Evolutionary conservation across 2,797 vertebrate species (phyloP).

Genomic region (Tinamus major): DNA sequence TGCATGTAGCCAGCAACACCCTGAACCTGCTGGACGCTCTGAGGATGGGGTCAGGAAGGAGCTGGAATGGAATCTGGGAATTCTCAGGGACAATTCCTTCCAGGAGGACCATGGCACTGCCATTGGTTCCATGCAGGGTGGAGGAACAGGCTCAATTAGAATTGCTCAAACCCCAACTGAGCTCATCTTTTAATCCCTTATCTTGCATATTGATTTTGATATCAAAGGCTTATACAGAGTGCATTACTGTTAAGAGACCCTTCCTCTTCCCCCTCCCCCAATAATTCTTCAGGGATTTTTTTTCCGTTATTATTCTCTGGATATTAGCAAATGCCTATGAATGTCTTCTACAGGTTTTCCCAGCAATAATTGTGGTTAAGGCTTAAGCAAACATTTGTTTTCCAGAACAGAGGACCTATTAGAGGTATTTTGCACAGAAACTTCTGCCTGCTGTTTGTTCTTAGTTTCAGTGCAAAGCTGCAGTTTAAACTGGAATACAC

Average conservation of each 20-base stretch:
- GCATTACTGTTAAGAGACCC: neutral
- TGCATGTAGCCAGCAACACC: neutral
- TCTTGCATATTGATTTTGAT: slow-evolving; percentile 65
- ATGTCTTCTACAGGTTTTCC: neutral
- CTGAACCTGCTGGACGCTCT: neutral
- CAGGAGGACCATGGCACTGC: neutral
- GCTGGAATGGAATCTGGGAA: neutral
- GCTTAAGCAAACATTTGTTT: neutral
- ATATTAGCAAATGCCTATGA: neutral
- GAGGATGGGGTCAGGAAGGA: neutral
- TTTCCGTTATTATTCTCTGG: neutral
- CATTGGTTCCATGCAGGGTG: slow-evolving; percentile 16
- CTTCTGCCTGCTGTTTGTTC: neutral
- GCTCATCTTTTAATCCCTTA: slow-evolving; percentile 35
- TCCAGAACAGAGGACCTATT: neutral
- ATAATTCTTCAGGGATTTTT: too few species aligned
- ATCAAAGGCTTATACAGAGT: neutral
- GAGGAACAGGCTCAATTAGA: slow-evolving; percentile 59
- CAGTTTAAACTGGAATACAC: neutral
- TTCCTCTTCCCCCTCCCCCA: too few species aligned
- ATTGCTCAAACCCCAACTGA: slow-evolving; percentile 25
- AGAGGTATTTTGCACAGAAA: neutral
- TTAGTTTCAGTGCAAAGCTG: neutral
- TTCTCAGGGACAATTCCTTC: slow-evolving; percentile 51
- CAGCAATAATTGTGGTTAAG: neutral